These are phyloP conservation scores for Amazona finschi DNA, from an alignment of 2,797 vertebrate genomes.

Conservation along the genomic window DNA sequence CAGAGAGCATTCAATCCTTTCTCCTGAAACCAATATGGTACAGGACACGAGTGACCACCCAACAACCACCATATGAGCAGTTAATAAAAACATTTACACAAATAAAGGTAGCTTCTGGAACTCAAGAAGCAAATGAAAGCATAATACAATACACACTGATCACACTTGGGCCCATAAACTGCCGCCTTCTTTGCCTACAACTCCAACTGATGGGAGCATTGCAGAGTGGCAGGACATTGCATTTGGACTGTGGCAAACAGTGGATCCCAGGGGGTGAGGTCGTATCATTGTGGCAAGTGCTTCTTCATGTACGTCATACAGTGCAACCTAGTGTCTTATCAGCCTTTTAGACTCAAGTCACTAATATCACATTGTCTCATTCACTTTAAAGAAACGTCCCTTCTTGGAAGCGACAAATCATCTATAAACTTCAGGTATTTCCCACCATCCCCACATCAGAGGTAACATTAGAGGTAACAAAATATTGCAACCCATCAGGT, in stretches of 20 bases:
- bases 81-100: constrained; percentile 63
- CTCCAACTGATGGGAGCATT: not conserved
- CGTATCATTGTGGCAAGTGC: constrained; percentile 29
- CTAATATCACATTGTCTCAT: constrained; percentile 43
- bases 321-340: constrained; percentile 42
- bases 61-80: constrained; percentile 47
- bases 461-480: constrained; percentile 20
- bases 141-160: constrained; percentile 53
- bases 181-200: not conserved
- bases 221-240: not conserved
- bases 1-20: constrained; percentile 41
- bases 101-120: constrained; percentile 46
- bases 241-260: constrained; percentile 5
- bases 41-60: constrained; percentile 49
- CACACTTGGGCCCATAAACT: constrained; percentile 33
- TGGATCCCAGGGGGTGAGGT: constrained; percentile 39
- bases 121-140: constrained; percentile 64
- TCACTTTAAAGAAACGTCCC: constrained; percentile 19
- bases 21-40: constrained; percentile 72
- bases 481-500: constrained; percentile 30
- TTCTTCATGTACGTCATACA: constrained; percentile 41
- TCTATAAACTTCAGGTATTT: constrained; percentile 13
- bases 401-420: constrained; percentile 59
- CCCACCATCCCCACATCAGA: constrained; percentile 6
- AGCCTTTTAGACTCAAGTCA: constrained; percentile 52